Percentiles rank a stretch among this genome's conserved stretches.
phyloP scores from a whole-genome alignment of 2,113 vertebrate species.

The Otocyon megalotis region DNA sequence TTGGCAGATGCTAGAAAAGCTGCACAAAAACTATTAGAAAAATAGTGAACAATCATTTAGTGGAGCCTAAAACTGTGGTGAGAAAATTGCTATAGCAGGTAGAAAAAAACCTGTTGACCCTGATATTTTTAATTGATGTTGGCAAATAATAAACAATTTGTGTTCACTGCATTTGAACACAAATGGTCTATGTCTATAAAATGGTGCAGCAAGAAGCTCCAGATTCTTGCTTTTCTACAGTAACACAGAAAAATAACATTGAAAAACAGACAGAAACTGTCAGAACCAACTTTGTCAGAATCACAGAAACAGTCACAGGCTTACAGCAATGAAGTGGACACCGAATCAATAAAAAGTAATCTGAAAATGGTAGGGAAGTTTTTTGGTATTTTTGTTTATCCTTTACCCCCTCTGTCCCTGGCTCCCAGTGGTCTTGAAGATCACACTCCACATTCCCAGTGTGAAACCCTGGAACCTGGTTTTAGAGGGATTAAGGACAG shows the following conservation, averaged over 20 bases:
- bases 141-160: conserved; percentile 2
- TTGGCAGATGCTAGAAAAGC: background rate
- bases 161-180: background rate
- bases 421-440: background rate
- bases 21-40: background rate
- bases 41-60: background rate
- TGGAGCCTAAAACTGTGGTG: background rate
- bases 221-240: background rate
- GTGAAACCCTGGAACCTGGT: background rate
- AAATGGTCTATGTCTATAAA: background rate
- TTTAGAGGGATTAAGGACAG: background rate
- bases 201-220: background rate
- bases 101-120: background rate
- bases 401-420: background rate
- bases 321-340: background rate
- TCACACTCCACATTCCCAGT: background rate
- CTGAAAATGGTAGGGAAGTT: background rate
- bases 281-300: background rate
- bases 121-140: background rate
- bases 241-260: background rate
- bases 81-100: background rate
- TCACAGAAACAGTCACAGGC: background rate
- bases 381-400: background rate
- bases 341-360: background rate
- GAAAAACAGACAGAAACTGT: background rate